Base-by-base conservation (phyloP, 2,888 invertebrate genomes). In the Athalia circularis region DNA sequence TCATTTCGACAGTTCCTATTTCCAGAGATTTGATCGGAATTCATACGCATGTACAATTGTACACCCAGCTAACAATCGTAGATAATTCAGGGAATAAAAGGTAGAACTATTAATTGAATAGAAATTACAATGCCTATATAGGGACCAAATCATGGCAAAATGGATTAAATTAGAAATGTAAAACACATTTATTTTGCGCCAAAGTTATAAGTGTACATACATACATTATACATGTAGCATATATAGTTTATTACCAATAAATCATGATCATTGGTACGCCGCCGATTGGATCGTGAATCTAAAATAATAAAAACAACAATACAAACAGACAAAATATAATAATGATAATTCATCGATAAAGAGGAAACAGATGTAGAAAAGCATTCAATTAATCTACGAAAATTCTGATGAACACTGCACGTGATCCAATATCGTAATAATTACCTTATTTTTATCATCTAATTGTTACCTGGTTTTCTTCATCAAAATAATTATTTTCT, bases 101-200 rank as follows among this genome's bases (percentile, higher is more conserved):
- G 61, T 13, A 48, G 7, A 45, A 8, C 8, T 15, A 2, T 45
- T 47, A 48, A 65, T 59, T n/a, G 4, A 76, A 8, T 43, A 52
- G 9, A 57, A n/a, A 61, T n/a, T n/a, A 70, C 4, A 52, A 52
- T 29, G 29, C 29, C 29, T 29, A 29, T 29, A 29, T 29, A 0
- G 29, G 29, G 29, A 29, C 29, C 29, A 29, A 29, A 29, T 29
- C 29, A 29, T 29, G 29, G 29, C 29, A 43, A 74, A 76, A 62
- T 11, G 64, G 79, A 83, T 80, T 80, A 83, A 79, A 85, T 83
- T 87, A 86, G 86, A 88, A 88, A 88, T 88, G 88, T 88, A 88
- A 88, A 88, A 88, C 88, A 87, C 83, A 84, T 87, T 87, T 88
- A 86, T 87, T 88, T 87, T 62, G 15, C 72, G 57, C 59, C 72